These are phyloP conservation scores for Iselma pallidipennis DNA, from an alignment of 2,888 invertebrate genomes.

Conservation along the genomic window DNA sequence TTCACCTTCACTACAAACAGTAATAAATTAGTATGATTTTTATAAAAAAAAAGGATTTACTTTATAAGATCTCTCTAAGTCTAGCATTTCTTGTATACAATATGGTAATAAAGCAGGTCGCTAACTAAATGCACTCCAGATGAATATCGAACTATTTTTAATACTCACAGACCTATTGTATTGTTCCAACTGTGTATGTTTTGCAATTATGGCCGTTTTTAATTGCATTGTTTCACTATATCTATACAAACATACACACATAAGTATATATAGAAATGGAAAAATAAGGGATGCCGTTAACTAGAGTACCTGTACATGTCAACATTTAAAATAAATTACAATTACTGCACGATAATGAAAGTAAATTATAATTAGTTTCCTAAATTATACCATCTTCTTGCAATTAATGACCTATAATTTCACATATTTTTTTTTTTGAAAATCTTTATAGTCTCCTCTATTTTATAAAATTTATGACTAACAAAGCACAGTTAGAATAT, in stretches of 20 bases:
- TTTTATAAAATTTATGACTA: no score
- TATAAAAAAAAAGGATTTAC: conserved; percentile 35
- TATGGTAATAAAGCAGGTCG: conserved; percentile 45
- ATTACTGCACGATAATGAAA: no score
- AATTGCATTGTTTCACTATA: conserved; percentile 24
- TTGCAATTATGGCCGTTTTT: conserved; percentile 27
- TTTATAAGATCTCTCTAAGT: conserved; percentile 41
- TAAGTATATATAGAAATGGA: background rate
- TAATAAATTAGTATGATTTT: conserved; percentile 47
- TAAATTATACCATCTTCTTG: no score
- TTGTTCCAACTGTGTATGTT: conserved; percentile 27
- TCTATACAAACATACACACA: no score
- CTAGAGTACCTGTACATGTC: conserved; percentile 7
- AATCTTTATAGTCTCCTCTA: no score
- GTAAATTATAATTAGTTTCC: no score
- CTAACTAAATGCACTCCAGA: conserved; percentile 38
- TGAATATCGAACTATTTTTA: conserved; percentile 41
- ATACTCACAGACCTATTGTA: conserved; percentile 38
- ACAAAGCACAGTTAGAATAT: no score
- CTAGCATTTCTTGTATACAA: conserved; percentile 36
- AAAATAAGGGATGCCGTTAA: conserved; percentile 10
- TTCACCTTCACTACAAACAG: conserved; percentile 41
- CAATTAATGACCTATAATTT: no score
- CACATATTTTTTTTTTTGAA: no score
- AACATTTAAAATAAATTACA: no score